Evolutionary conservation across 1,140 invertebrate genomes (phyloP), one percentile per base, ranked within the genome.

Genomic region (Triops cancriformis): DNA sequence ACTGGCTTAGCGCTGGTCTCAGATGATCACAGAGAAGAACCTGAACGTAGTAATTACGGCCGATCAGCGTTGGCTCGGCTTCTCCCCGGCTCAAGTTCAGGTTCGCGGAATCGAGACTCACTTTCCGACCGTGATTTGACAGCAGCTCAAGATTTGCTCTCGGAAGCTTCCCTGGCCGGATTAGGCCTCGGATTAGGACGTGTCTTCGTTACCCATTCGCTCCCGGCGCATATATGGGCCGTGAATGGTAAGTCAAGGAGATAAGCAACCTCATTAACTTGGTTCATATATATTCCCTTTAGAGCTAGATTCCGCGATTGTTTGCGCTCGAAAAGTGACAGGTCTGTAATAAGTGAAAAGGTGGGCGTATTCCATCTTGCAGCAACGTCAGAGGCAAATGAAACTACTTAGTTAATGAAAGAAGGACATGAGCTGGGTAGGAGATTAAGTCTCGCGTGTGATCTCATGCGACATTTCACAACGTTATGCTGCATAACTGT

Each of bases 141-240:
- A 26, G 77, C 77, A 14, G 77, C 77, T 73, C 77, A 78, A 27
- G 77, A 78, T 12, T 74, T 78, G n/a, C 42, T 78, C 26, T 64
- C 72, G n/a, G 77, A 78, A 74, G 77, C 77, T 73, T 45, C 77
- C 12, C 73, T 78, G 26, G 28, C 28, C 23, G 77, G 77, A 37
- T 64, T 64, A 23, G 51, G 51, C 4, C 80, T 84, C 43, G 82
- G 82, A 74, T 86, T 92, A 42, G 92, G 92, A 77, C 87, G 93
- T 79, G 92, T 94, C 18, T 94, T 94, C 84, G 91, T 93, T 78
- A 92, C 93, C 81, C 93, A 94, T 85, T 95, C 93, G 80, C 87
- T 95, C 85, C 93, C 93, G 84, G 93, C 93, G 80, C 93, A 95
- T 85, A 94, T 95, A 87, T 94, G 93, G 92, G 94, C 93, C 80